These are phyloP conservation scores for Catocala fraxini DNA, from an alignment of 2,888 invertebrate species.

Conservation along the genomic window DNA sequence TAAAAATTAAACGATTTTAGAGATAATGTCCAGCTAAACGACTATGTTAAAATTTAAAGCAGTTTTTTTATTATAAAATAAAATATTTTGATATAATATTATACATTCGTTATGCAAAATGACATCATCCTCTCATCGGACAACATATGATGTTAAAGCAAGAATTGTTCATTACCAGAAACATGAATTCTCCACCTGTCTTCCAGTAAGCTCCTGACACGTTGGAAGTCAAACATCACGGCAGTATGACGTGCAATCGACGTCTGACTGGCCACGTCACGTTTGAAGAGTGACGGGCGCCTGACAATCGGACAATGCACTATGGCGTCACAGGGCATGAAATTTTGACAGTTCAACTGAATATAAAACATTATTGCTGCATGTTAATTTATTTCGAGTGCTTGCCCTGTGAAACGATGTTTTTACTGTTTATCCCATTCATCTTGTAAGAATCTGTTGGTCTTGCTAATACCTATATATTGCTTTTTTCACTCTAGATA, in stretches of 20 bases:
- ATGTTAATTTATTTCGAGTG: conserved; percentile 8
- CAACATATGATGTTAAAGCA: neutral
- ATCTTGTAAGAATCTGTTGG: neutral
- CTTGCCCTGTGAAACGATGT: neutral
- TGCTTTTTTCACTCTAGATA: no score
- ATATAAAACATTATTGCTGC: conserved; percentile 25
- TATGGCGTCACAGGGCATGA: conserved; percentile 31
- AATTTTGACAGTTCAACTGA: conserved; percentile 28
- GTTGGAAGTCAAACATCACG: conserved; percentile 55
- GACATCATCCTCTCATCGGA: neutral
- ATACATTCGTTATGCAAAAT: neutral
- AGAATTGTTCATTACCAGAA: neutral
- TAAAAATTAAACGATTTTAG: conserved; percentile 16
- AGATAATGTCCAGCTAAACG: conserved; percentile 10
- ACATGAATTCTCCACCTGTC: conserved; percentile 34
- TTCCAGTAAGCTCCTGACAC: conserved; percentile 51
- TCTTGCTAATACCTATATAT: no score
- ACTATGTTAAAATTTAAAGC: conserved; percentile 7
- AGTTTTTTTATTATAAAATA: conserved; percentile 2
- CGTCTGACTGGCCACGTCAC: conserved; percentile 66
- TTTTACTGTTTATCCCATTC: neutral
- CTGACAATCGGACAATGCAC: conserved; percentile 55
- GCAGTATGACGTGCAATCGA: conserved; percentile 68
- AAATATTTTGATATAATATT: neutral
- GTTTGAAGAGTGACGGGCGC: conserved; percentile 56